Percentiles rank a stretch among this genome's conserved stretches.
Conservation (phyloP, 1,140 invertebrate genomes). For the Vollenhovia emeryi region DNA sequence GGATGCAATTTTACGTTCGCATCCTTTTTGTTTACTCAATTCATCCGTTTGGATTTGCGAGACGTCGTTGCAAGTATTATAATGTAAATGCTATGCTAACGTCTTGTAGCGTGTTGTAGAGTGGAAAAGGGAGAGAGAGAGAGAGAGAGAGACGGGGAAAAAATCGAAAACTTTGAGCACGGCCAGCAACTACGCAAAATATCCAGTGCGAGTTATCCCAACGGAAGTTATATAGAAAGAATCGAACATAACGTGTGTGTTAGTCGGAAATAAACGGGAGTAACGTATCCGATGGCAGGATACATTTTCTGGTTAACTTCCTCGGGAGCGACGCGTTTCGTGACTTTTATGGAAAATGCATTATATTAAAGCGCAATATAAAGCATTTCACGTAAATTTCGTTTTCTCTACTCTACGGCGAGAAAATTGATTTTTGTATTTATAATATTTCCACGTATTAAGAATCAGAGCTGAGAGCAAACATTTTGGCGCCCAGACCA, state of each 20-base stretch:
- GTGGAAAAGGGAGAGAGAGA: not conserved
- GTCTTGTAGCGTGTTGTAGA: not conserved
- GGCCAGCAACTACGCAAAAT: not conserved
- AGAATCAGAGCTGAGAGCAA: too few relatives aligned
- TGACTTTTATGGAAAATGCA: not conserved
- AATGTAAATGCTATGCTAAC: constrained; percentile 27
- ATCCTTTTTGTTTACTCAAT: not conserved
- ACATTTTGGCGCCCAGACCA: too few relatives aligned
- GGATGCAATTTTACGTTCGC: not conserved
- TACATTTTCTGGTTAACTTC: constrained; percentile 32
- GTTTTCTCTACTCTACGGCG: not conserved
- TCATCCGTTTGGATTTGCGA: not conserved
- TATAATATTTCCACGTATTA: too few relatives aligned
- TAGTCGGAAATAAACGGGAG: constrained; percentile 21
- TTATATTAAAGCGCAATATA: not conserved
- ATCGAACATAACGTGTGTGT: constrained; percentile 18
- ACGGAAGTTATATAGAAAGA: not conserved
- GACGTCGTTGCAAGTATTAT: not conserved
- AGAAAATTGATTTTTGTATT: not conserved
- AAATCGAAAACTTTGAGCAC: not conserved
- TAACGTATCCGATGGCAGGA: not conserved
- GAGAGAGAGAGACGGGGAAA: not conserved
- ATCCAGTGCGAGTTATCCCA: not conserved
- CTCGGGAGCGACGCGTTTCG: not conserved
- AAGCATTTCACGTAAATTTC: not conserved